Conservation (phyloP, 1,140 invertebrate species). For the Rhagoletis zephyria region DNA sequence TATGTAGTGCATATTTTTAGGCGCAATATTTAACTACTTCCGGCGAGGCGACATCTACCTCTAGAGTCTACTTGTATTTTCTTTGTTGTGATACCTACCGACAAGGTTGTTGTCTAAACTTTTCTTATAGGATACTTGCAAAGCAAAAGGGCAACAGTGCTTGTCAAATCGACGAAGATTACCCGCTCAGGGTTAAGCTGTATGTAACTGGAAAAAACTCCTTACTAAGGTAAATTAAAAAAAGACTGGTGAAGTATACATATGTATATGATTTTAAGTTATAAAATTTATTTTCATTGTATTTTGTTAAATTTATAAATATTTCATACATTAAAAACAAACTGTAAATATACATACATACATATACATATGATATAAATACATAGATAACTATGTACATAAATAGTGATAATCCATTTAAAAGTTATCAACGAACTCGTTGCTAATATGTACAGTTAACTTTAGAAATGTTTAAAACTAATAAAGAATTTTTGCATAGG, state of each 20-base stretch:
- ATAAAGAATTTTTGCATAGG: slow-evolving; percentile 22
- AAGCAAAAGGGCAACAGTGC: too few relatives aligned
- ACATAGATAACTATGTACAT: neutral
- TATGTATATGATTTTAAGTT: neutral
- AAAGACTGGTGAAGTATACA: neutral
- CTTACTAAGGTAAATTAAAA: neutral
- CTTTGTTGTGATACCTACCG: too few relatives aligned
- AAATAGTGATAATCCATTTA: neutral
- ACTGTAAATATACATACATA: neutral
- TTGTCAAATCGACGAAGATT: too few relatives aligned
- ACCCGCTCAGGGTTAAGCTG: too few relatives aligned
- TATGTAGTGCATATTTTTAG: too few relatives aligned
- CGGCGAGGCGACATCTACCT: too few relatives aligned
- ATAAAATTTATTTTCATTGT: slow-evolving; percentile 27
- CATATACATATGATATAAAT: neutral
- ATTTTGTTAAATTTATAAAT: slow-evolving; percentile 29
- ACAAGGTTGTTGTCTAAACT: too few relatives aligned
- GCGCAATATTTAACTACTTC: too few relatives aligned
- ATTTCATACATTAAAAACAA: neutral
- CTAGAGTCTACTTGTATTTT: too few relatives aligned
- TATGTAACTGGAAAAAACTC: too few relatives aligned
- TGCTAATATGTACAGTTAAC: slow-evolving; percentile 18
- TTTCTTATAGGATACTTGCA: too few relatives aligned
- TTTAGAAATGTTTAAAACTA: neutral
- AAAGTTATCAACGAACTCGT: neutral